Base-by-base conservation (phyloP, 2,113 vertebrate species). In the Odontesthes bonariensis region DNA sequence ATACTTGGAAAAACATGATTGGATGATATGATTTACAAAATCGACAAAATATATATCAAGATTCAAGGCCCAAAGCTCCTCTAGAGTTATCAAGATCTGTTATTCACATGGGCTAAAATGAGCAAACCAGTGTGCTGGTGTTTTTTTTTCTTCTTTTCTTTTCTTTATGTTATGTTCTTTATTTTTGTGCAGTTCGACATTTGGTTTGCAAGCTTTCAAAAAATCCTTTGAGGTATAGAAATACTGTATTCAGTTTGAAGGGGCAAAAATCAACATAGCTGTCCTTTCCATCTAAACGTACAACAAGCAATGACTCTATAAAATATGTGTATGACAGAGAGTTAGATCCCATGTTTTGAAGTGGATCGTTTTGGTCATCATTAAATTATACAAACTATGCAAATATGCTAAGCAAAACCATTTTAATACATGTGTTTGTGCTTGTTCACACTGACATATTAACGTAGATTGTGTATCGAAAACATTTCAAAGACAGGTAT, bases 21-120 rank as follows among this genome's bases (percentile, higher is more conserved):
- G 27, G 14, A 71, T 68, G 4, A 63, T 14, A 63, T 53, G 0
- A 67, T 62, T 71, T 58, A 72, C 75, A 75, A 72, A 61, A 27
- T 27, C 27, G n/a, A 65, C 17, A 81, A 63, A 23, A 61, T 40
- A 32, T 44, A 66, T 0, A 51, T 69, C 63, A 32, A 66, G 56
- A 70, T 38, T 32, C 35, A 72, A 71, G 13, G n/a, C 33, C 65
- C 57, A 52, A 64, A 68, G 55, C 38, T 11, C 23, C 6, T 53
- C 5, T 11, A 9, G 20, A 70, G 22, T 27, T 16, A 51, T 66
- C 12, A 12, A 3, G 73, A 19, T 60, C 19, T 58, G 20, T 49
- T 49, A 14, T 16, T 32, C 38, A 35, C 0, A 2, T 32, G n/a
- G 32, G 51, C 19, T 27, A 49, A 47, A 64, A 73, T 70, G 51